Conservation (phyloP, 53 echinoderm and acorn worm species). For the Echinarachnius parma region DNA sequence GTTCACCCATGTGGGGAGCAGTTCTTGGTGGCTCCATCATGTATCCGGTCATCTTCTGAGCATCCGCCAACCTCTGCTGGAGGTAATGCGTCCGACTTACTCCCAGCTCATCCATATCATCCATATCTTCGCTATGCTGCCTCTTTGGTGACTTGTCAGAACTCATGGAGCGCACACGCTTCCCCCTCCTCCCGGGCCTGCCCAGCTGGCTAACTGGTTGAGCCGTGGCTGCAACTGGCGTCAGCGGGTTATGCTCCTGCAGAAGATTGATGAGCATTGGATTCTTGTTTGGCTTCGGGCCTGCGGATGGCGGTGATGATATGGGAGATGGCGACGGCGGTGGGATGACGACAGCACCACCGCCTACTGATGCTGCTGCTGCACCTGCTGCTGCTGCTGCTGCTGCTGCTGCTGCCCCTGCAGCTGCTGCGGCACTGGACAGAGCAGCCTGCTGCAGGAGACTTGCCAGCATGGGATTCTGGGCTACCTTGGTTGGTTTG, state of each 20-base stretch:
- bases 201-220: conserved; percentile 25
- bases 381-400: conserved; percentile 35
- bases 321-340: conserved; percentile 26
- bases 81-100: conserved; percentile 1
- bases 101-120: conserved; percentile 22
- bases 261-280: conserved; percentile 95
- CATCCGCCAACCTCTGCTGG: conserved; percentile 15
- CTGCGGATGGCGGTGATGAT: conserved; percentile 11
- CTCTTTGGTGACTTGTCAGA: conserved; percentile 80
- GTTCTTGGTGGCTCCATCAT: conserved; percentile 56
- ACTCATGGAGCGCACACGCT: conserved; percentile 31
- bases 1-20: conserved; percentile 56
- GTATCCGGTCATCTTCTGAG: conserved; percentile 27
- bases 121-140: conserved; percentile 65
- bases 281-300: conserved; percentile 54
- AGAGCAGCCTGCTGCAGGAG: conserved; percentile 64
- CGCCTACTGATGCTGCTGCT: conserved; percentile 26
- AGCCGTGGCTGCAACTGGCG: conserved; percentile 27
- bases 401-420: conserved; percentile 37
- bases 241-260: conserved; percentile 71
- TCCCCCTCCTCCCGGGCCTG: conserved; percentile 31
- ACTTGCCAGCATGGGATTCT: conserved; percentile 96
- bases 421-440: too few species aligned
- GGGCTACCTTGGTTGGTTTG: conserved; percentile 62
- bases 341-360: conserved; percentile 23